Percentiles rank a stretch among this genome's conserved stretches.
Conservation (phyloP, 2,888 invertebrate genomes). For the Cecidostiba fungosa region DNA sequence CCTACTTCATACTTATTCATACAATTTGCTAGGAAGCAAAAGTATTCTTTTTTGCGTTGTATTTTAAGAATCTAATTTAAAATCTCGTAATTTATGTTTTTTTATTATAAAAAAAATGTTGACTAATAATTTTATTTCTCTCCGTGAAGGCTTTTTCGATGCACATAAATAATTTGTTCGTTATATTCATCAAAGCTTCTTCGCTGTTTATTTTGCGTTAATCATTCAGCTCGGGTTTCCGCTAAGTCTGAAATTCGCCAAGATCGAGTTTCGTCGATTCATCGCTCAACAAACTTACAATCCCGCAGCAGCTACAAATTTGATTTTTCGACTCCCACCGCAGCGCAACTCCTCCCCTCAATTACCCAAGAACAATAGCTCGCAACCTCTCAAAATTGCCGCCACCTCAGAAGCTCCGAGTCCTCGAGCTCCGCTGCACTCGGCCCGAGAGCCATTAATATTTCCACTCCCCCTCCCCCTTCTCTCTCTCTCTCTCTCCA, state of each 20-base stretch:
- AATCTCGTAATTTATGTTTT: too few relatives aligned
- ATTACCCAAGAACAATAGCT: slow-evolving; percentile 13
- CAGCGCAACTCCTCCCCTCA: neutral
- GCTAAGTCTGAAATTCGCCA: neutral
- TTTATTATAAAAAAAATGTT: too few relatives aligned
- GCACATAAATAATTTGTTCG: too few relatives aligned
- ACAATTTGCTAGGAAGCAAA: too few relatives aligned
- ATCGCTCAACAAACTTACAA: neutral
- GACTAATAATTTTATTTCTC: too few relatives aligned
- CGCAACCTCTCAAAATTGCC: slow-evolving; percentile 1
- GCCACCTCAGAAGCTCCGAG: slow-evolving; percentile 7
- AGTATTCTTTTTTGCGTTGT: too few relatives aligned
- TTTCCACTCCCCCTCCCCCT: neutral
- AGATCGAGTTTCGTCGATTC: neutral
- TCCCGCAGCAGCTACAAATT: neutral
- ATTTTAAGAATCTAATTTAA: too few relatives aligned
- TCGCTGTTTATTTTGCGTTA: too few relatives aligned
- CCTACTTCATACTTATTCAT: too few relatives aligned
- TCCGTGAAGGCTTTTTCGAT: too few relatives aligned
- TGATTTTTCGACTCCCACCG: neutral
- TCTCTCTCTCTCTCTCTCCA: neutral
- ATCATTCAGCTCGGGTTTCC: neutral
- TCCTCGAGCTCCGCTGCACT: neutral
- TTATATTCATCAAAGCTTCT: too few relatives aligned
- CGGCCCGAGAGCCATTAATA: slow-evolving; percentile 23